Evolutionary conservation across 2,113 vertebrate species (phyloP).

Genomic region (Pan troglodytes): NHGRI_mPanTro3-v2.1_pri NC_072421.2:38993001-38993500

Average conservation of each 20-base stretch:
- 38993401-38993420: slow-evolving; percentile 24
- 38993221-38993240: not conserved
- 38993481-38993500: not conserved
- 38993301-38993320: not conserved
- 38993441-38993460: not conserved
- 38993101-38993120: not conserved
- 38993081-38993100: slow-evolving; percentile 2
- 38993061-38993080: not conserved
- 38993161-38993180: not conserved
- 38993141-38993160: not conserved
- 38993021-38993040: slow-evolving; percentile 8
- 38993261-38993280: not conserved
- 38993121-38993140: not conserved
- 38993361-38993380: not conserved
- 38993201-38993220: slow-evolving; percentile 22
- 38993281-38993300: not conserved
- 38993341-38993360: not conserved
- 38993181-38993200: slow-evolving; percentile 9
- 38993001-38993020: not conserved
- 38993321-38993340: not conserved
- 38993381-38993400: not conserved
- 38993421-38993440: not conserved
- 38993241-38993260: slow-evolving; percentile 33
- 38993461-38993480: not conserved
- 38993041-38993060: not conserved